These are phyloP conservation scores for Zoanthus gigantus DNA, from an alignment of 92 coral and sea anemone genomes.

Conservation along the genomic window DNA sequence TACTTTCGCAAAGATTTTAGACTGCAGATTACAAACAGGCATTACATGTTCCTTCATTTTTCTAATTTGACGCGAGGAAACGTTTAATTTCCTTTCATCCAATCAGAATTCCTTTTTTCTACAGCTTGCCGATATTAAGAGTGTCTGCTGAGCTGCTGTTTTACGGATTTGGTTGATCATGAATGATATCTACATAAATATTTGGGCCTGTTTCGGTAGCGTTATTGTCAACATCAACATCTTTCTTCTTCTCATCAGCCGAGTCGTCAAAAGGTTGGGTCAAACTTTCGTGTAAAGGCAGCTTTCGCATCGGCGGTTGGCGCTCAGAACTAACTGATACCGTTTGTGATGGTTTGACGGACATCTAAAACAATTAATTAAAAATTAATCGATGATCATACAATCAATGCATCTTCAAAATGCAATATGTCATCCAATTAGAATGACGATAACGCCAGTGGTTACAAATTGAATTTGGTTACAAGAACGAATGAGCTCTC, in stretches of 20 bases:
- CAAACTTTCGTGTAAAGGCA: neutral
- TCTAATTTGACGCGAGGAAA: too few species aligned
- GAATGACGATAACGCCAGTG: too few species aligned
- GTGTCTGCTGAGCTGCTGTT: neutral
- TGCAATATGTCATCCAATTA: too few species aligned
- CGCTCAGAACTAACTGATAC: neutral
- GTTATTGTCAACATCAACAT: neutral
- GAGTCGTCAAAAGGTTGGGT: neutral
- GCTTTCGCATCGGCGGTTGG: neutral
- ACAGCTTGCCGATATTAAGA: neutral
- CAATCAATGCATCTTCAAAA: too few species aligned
- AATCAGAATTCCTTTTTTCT: neutral
- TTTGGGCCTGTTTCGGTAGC: neutral
- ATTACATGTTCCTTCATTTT: too few species aligned
- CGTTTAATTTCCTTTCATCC: neutral
- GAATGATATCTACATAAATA: neutral
- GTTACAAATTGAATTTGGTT: too few species aligned
- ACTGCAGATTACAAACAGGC: too few species aligned
- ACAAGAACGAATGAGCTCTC: too few species aligned
- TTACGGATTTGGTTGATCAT: neutral
- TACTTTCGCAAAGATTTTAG: too few species aligned
- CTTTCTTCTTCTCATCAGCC: neutral
- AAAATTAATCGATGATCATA: too few species aligned
- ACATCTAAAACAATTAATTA: neutral
- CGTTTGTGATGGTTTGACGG: neutral